Evolutionary conservation across 2,797 vertebrate species (phyloP), one percentile per base, ranked within the genome.

Genomic region (Capromys pilorides): DNA sequence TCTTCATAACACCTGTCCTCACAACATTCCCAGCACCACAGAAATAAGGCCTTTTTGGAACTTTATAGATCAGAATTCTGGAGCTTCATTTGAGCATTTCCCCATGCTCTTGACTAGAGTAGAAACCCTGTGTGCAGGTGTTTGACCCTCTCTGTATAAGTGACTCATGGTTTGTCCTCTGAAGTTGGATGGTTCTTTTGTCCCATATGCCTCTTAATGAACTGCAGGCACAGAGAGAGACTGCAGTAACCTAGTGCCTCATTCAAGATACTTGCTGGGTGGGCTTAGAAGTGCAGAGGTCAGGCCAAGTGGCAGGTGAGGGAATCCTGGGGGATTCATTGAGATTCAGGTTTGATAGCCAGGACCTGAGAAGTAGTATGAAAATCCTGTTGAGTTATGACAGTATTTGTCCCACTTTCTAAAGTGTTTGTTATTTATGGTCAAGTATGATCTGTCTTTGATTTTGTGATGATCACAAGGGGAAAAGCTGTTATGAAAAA

Each of bases 11-110:
- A 19, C 79, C 79, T 90, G 66, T 41, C 49, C 80, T 85, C 59
- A 0, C 0, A 3, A 19, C 10, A 2, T 2, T 51, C 88, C 78
- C 28, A 7, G 19, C 36, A 0, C n/a, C 3, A 2, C 13, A 12
- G 19, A 33, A 49, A 12, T 7, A 33, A 49, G 24, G 28, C 71
- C 59, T 66, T 51, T 21, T 41, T 26, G 2, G 26, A 67, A 54
- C 61, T 39, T 4, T 10, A 1, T 39, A 54, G 71, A 73, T 54
- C 59, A 49, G 51, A 45, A 2, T 51, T 31, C 49, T 12, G 36
- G 22, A 49, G 36, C 73, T 4, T 26, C 33, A 10, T 0, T n/a
- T 9, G 4, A 41, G 4, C 54, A 36, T 28, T 22, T 73, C 36
- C 45, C 66, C 4, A 2, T 77, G 66, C 5, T 0, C 77, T 45